Evolutionary conservation across 92 coral and sea anemone genomes (phyloP), one percentile per base, ranked within the genome.

Genomic region (Siderastrea radians): DNA sequence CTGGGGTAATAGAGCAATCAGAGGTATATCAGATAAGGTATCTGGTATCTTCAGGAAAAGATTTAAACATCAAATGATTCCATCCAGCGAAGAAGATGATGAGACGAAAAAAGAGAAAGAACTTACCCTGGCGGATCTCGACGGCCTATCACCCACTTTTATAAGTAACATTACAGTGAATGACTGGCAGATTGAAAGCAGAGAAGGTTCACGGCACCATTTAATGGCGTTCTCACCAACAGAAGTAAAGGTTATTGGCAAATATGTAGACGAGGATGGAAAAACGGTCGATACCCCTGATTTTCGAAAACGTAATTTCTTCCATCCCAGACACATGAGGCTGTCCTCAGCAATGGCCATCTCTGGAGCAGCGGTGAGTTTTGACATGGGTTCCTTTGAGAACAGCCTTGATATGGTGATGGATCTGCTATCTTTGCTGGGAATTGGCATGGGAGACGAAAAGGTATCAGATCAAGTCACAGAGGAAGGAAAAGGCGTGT

Each of bases 91-190:
- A 5, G 13, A 59, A 8, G 38, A 26, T 26, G 38, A 0, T 26
- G 38, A 26, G 38, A 26, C 38, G 38, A 26, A 26, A 26, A 26
- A 26, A 26, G n/a, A 65, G 70, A 49, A 46, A 4, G 83, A 79
- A 38, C 58, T 79, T 2, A 47, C n/a, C 1, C 60, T 79, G 53
- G 6, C 17, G 2, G 17, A 48, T 49, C 72, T 79, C n/a, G 14
- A 9, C 5, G 1, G 38, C 19, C 1, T 48, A 8, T 68, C 9
- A 45, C 89, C 92, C 16, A 76, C 54, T 49, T 84, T 83, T 59
- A 89, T 89, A 6, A 83, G 92, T 72, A 89, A 89, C 68, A 70
- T 92, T 50, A 86, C 89, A 43, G 90, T 89, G 2, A 90, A 90
- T 45, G 72, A 92, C 75, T 92, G 93, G 95, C 72, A 79, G n/a